A percentile compares a stretch with the other conserved stretches of the same genome.
Evolutionary conservation across 1,140 invertebrate species (phyloP).

Genomic region (Eueides isabella): DNA sequence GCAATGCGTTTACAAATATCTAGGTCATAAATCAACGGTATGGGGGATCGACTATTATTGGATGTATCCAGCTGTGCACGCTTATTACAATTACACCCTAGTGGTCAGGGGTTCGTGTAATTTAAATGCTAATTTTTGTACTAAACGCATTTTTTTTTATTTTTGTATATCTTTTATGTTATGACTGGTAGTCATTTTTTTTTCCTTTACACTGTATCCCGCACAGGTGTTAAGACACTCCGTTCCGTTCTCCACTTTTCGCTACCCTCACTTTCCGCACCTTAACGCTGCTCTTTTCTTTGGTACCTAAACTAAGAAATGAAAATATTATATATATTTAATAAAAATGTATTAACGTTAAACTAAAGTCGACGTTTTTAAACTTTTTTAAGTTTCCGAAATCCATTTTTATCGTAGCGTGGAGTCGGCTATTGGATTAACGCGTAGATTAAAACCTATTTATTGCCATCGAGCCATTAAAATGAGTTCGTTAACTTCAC

Average conservation of each 20-base stretch:
- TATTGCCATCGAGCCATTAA: slow-evolving; percentile 16
- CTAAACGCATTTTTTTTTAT: neutral
- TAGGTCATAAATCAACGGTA: slow-evolving; percentile 44
- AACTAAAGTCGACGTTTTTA: neutral
- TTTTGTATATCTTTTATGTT: too few relatives aligned
- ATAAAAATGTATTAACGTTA: too few relatives aligned
- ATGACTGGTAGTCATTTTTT: too few relatives aligned
- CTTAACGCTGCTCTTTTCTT: too few relatives aligned
- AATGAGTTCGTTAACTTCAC: slow-evolving; percentile 17
- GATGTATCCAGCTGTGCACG: slow-evolving; percentile 44
- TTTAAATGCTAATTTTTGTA: slow-evolving; percentile 21
- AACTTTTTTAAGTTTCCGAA: neutral
- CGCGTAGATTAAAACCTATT: slow-evolving; percentile 22
- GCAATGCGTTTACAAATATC: slow-evolving; percentile 38
- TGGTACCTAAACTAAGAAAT: too few relatives aligned
- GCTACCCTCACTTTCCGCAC: too few relatives aligned
- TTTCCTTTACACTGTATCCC: too few relatives aligned
- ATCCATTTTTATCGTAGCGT: neutral
- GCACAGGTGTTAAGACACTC: too few relatives aligned
- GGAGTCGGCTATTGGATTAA: neutral
- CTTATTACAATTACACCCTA: slow-evolving; percentile 38
- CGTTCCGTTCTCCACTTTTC: too few relatives aligned
- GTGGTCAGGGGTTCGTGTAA: slow-evolving; percentile 25
- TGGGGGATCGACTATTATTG: slow-evolving; percentile 46
- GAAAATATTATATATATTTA: too few relatives aligned